phyloP scores from a whole-genome alignment of 2,888 invertebrate species.

The Melinopterus prodromus region DNA sequence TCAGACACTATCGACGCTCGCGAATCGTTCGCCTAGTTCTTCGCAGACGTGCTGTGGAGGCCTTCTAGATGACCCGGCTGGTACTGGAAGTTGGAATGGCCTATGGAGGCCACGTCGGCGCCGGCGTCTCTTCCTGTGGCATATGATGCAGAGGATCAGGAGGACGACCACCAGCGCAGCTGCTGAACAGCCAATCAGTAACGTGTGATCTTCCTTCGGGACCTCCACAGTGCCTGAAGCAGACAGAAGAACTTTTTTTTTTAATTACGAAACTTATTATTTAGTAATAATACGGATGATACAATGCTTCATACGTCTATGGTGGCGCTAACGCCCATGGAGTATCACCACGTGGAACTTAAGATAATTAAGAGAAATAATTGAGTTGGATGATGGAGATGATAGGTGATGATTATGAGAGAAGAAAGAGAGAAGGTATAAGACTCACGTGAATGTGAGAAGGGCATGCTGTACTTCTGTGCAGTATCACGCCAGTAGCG shows the following conservation, averaged over 20 bases:
- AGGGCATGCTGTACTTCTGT: conserved; percentile 48
- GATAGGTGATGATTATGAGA: not conserved
- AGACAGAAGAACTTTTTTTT: conserved; percentile 4
- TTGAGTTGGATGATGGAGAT: not conserved
- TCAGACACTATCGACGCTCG: conserved; percentile 67
- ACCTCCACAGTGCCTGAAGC: conserved; percentile 54
- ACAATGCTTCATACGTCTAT: too few relatives aligned
- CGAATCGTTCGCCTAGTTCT: conserved; percentile 66
- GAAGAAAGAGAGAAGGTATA: conserved; percentile 33
- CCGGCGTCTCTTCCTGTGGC: conserved; percentile 64
- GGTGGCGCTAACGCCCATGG: too few relatives aligned
- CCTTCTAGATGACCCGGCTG: conserved; percentile 55
- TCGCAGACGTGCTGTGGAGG: conserved; percentile 64
- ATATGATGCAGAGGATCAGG: conserved; percentile 63
- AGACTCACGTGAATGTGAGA: conserved; percentile 53
- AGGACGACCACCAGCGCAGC: conserved; percentile 61
- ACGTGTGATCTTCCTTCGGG: conserved; percentile 54
- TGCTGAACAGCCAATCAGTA: conserved; percentile 55
- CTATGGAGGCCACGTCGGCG: conserved; percentile 61
- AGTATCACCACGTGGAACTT: too few relatives aligned
- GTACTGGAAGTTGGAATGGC: conserved; percentile 58
- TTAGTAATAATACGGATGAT: not conserved
- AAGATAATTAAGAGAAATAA: not conserved
- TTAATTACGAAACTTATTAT: not conserved
- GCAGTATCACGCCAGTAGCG: conserved; percentile 56